phyloP scores from a whole-genome alignment of 1,140 invertebrate genomes.

The Drosophila orena region DNA sequence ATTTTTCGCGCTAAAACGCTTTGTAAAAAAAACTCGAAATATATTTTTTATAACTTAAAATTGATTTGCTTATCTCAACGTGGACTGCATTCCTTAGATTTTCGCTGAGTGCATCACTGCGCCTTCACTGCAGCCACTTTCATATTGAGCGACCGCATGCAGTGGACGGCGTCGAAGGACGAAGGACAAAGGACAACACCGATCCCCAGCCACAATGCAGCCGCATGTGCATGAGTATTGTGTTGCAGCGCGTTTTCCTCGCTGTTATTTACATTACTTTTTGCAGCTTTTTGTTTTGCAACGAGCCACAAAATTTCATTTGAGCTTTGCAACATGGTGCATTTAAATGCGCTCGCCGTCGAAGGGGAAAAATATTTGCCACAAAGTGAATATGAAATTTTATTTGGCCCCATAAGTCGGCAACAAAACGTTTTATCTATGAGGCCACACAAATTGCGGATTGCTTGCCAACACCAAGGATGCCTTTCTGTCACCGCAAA shows the following conservation, averaged over 20 bases:
- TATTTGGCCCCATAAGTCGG: slow-evolving; percentile 31
- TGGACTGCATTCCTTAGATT: background rate
- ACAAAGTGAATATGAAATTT: slow-evolving; percentile 57
- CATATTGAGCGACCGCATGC: slow-evolving; percentile 76
- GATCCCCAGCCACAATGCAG: slow-evolving; percentile 57
- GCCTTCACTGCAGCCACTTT: slow-evolving; percentile 52
- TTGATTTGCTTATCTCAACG: no score
- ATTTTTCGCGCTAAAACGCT: no score
- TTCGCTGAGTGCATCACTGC: slow-evolving; percentile 25
- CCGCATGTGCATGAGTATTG: slow-evolving; percentile 48
- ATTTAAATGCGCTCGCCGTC: slow-evolving; percentile 58
- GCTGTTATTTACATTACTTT: slow-evolving; percentile 29
- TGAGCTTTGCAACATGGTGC: slow-evolving; percentile 76
- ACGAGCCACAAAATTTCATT: slow-evolving; percentile 81
- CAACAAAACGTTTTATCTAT: slow-evolving; percentile 47
- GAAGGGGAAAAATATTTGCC: slow-evolving; percentile 28
- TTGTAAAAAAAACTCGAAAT: no score
- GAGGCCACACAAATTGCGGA: slow-evolving; percentile 66
- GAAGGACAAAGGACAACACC: slow-evolving; percentile 43
- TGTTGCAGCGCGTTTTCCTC: slow-evolving; percentile 31
- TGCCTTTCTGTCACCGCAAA: slow-evolving; percentile 50
- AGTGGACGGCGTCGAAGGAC: slow-evolving; percentile 51
- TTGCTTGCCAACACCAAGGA: slow-evolving; percentile 28
- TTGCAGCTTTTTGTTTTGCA: slow-evolving; percentile 53
- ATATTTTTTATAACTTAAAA: background rate